A percentile compares a stretch with the other conserved stretches of the same genome.
phyloP scores from a whole-genome alignment of 2,797 vertebrate species.

The Monodelphis domestica region DNA sequence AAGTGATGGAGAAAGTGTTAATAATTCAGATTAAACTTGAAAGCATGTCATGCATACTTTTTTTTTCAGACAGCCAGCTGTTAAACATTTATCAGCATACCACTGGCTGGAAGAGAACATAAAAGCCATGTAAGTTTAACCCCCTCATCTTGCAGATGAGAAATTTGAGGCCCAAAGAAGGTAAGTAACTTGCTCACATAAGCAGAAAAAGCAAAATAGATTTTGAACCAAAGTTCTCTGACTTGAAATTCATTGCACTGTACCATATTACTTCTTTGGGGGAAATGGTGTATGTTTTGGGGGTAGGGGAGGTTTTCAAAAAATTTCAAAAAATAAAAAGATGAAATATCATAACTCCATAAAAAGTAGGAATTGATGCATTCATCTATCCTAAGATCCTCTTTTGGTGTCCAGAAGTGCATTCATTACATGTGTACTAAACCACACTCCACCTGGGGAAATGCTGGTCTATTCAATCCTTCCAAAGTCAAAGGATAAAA shows the following conservation, averaged over 20 bases:
- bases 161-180: neutral
- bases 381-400: neutral
- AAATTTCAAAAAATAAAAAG: neutral
- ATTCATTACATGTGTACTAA: neutral
- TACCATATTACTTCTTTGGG: neutral
- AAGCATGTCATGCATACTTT: neutral
- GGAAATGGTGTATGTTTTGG: neutral
- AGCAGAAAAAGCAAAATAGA: neutral
- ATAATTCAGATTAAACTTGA: neutral
- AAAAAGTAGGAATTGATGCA: neutral
- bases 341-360: neutral
- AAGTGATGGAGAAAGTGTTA: neutral
- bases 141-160: neutral
- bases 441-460: neutral
- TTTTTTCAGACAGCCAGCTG: neutral
- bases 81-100: neutral
- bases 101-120: neutral
- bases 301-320: neutral
- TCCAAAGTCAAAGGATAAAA: neutral
- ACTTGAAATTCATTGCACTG: neutral
- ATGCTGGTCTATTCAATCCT: neutral
- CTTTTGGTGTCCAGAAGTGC: neutral
- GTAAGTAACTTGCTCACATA: neutral
- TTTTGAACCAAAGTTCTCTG: neutral
- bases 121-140: neutral